Evolutionary conservation across 2,113 vertebrate species (phyloP), one percentile per base, ranked within the genome.

Genomic region (Megalops atlanticus): DNA sequence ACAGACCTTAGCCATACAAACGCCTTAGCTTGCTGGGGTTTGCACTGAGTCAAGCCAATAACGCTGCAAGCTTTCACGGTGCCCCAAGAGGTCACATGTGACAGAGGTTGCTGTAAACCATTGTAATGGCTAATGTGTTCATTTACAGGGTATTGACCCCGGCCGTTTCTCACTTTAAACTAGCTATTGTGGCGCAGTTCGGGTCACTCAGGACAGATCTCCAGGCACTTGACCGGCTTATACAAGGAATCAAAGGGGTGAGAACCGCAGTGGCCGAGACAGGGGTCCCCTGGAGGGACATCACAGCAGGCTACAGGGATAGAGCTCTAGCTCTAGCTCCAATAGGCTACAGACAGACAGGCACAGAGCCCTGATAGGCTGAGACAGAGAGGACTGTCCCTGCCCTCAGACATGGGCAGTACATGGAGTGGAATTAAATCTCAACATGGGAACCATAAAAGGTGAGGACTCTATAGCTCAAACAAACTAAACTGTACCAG

Each of bases 231-330:
- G 12, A 80, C 81, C 77, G 69, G 82, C 83, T 87, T 88, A 83
- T 87, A 88, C 86, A 54, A 54, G 87, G 89, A 89, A 89, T 86
- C 86, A 84, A 85, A 89, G 88, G 91, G 84, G 82, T 84, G 80
- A 88, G 86, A 86, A 81, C 74, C 27, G 1, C 87, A 85, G 88
- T 92, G 88, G 89, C 91, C 87, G 91, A 76, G 83, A 86, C 81
- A 83, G 86, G 84, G 38, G 43, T 77, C 78, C 87, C 35, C 82
- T 76, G 58, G 0, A 0, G 69, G 80, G 79, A 85, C 81, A 80
- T 27, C 85, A 45, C 88, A 89, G 91, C 90, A 86, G 90, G 88
- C 35, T n/a, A n/a, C n/a, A n/a, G n/a, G n/a, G n/a, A n/a, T n/a
- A n/a, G n/a, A n/a, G n/a, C n/a, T n/a, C n/a, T n/a, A n/a, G n/a